These are phyloP conservation scores for Heliconius eleuchia DNA, from an alignment of 1,140 invertebrate genomes.

Conservation along the genomic window DNA sequence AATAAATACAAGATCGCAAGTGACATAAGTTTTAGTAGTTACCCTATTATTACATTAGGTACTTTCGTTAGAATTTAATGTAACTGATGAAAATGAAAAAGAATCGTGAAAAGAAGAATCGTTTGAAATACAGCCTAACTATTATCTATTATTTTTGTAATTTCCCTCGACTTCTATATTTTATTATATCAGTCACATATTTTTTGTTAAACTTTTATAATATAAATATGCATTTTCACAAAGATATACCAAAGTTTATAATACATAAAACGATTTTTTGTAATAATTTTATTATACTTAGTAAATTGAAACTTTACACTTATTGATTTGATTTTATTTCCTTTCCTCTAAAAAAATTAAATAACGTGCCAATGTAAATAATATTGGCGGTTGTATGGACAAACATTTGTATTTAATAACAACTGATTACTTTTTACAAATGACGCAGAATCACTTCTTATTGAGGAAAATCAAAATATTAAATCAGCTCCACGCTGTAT, in stretches of 20 bases:
- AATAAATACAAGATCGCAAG: background rate
- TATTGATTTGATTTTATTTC: conserved; percentile 16
- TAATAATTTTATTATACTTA: conserved; percentile 58
- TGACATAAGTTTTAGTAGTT: background rate
- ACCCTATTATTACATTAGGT: background rate
- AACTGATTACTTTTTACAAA: too few species aligned
- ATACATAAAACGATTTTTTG: conserved; percentile 53
- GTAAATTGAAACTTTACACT: conserved; percentile 71
- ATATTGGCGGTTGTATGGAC: too few species aligned
- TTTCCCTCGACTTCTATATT: background rate
- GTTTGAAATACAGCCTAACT: background rate
- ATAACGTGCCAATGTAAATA: background rate
- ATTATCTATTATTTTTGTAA: background rate
- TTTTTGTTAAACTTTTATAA: background rate
- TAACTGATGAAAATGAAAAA: background rate
- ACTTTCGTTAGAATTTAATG: background rate
- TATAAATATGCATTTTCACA: conserved; percentile 16
- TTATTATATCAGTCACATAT: conserved; percentile 13
- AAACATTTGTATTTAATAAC: too few species aligned
- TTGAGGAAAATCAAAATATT: too few species aligned
- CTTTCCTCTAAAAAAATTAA: background rate
- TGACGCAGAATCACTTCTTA: too few species aligned
- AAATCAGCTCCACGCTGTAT: too few species aligned
- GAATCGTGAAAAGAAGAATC: background rate
- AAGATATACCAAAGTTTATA: conserved; percentile 61